Conservation (phyloP, 2,797 vertebrate genomes). For the Lepilemur septentrionalis region DNA sequence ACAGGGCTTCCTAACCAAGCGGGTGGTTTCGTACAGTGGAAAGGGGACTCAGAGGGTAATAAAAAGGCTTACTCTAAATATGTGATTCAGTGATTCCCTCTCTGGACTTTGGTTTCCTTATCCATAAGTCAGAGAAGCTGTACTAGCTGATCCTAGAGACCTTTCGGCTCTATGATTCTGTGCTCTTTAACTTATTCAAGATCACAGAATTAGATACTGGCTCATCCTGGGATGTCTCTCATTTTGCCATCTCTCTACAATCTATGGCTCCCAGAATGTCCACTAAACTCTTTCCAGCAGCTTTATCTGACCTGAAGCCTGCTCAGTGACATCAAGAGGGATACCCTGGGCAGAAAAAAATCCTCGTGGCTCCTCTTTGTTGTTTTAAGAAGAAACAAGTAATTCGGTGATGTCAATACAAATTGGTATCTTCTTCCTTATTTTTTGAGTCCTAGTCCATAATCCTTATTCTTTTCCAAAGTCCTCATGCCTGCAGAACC, state of each 20-base stretch:
- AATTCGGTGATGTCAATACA: background rate
- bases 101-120: background rate
- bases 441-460: background rate
- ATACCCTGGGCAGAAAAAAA: background rate
- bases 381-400: background rate
- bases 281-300: background rate
- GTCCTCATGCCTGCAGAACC: accelerated
- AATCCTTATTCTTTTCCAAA: background rate
- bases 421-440: background rate
- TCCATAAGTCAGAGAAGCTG: background rate
- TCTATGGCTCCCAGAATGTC: background rate
- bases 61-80: background rate
- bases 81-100: background rate
- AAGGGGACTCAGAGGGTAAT: background rate
- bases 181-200: background rate
- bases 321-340: background rate
- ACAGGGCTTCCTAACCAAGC: background rate
- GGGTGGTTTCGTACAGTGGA: background rate
- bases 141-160: background rate
- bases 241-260: background rate
- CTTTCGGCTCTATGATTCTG: background rate
- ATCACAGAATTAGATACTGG: background rate
- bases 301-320: accelerated
- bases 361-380: background rate
- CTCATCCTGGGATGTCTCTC: accelerated